Conservation (phyloP, 2,888 invertebrate species). For the Tinea pellionella region DNA sequence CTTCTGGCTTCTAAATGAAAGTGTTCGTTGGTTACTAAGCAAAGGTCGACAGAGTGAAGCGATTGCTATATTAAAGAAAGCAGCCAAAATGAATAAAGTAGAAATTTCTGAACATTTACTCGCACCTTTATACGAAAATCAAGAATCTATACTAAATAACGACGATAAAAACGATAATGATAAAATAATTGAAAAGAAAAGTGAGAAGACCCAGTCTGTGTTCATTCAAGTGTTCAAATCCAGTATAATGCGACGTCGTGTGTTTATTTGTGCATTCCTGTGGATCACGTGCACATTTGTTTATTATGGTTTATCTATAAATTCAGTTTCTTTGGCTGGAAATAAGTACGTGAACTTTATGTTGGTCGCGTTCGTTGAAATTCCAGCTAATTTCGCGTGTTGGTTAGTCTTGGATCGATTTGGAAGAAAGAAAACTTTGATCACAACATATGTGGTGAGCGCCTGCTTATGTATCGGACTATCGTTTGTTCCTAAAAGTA, state of each 20-base stretch:
- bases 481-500: slow-evolving; percentile 70
- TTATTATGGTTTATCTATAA: slow-evolving; percentile 83
- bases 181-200: slow-evolving; percentile 14
- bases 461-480: slow-evolving; percentile 72
- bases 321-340: slow-evolving; percentile 79
- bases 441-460: slow-evolving; percentile 72
- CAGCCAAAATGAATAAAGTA: slow-evolving; percentile 73
- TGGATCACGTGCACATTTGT: slow-evolving; percentile 86
- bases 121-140: slow-evolving; percentile 38
- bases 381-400: slow-evolving; percentile 77
- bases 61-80: slow-evolving; percentile 70
- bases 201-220: slow-evolving; percentile 27
- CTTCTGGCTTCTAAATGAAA: slow-evolving; percentile 79
- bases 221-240: slow-evolving; percentile 63
- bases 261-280: slow-evolving; percentile 76
- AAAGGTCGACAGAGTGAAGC: slow-evolving; percentile 76
- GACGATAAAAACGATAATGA: slow-evolving; percentile 20
- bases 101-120: slow-evolving; percentile 51
- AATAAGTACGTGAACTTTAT: slow-evolving; percentile 84
- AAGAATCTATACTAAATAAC: slow-evolving; percentile 22
- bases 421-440: slow-evolving; percentile 74
- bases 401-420: slow-evolving; percentile 72
- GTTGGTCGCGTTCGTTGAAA: slow-evolving; percentile 72
- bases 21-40: slow-evolving; percentile 80
- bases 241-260: slow-evolving; percentile 63